Evolutionary conservation across 2,113 vertebrate genomes (phyloP).

Genomic region (Dipodomys merriami): DNA sequence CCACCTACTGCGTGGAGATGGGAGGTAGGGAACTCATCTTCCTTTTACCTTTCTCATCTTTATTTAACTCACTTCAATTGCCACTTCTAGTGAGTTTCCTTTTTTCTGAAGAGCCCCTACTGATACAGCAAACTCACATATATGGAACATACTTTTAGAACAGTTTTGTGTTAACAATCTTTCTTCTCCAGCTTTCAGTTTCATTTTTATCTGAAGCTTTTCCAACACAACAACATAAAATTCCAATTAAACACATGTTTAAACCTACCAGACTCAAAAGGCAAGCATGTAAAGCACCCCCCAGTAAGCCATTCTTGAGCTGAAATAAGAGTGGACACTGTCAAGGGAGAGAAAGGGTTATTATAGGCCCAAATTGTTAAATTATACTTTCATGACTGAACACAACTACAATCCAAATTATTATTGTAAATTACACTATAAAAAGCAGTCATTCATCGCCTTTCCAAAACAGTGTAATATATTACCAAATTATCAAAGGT

Average conservation of each 20-base stretch:
- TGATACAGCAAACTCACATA: background rate
- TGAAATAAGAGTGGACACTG: constrained; percentile 71
- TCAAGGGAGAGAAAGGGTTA: constrained; percentile 51
- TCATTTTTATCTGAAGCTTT: constrained; percentile 56
- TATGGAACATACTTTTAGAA: background rate
- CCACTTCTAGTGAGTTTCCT: background rate
- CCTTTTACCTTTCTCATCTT: background rate
- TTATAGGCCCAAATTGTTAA: constrained; percentile 72
- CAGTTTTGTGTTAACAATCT: background rate
- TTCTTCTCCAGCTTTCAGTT: constrained; percentile 51
- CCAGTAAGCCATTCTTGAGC: constrained; percentile 55
- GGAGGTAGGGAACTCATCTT: background rate
- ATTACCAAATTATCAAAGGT: constrained; percentile 78
- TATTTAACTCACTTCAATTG: background rate
- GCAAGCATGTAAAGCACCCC: constrained; percentile 58
- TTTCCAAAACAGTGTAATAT: constrained; percentile 78
- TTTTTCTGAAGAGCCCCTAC: background rate
- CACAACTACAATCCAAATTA: constrained; percentile 77
- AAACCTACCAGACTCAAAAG: constrained; percentile 57
- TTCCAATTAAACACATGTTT: constrained; percentile 71
- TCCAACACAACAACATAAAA: constrained; percentile 71
- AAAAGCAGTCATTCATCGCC: constrained; percentile 72
- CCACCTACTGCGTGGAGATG: background rate
- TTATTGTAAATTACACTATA: constrained; percentile 82
- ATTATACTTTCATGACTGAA: constrained; percentile 79